Base-by-base conservation (phyloP, 2,888 invertebrate species). In the Augiades crinisus region DNA sequence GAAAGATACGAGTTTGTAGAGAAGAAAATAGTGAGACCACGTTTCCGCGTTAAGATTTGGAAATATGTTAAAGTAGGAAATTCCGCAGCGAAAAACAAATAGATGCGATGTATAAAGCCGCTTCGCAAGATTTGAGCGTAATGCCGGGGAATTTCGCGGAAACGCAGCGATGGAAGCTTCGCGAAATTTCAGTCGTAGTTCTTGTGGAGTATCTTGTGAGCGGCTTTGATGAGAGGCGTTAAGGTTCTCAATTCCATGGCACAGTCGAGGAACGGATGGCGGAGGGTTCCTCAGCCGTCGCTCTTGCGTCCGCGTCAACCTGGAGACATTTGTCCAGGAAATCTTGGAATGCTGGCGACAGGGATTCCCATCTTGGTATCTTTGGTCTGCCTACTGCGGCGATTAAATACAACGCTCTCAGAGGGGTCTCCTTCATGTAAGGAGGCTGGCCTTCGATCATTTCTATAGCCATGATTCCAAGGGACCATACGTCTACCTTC, bases 391-490 rank as follows among this genome's bases (percentile, higher is more conserved):
- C 99, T 56, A 97, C 96, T 0, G 98, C 96, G 0, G 99, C 98
- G 57, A 99, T 99, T 63, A 98, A 90, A 90, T 98, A 99, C 40
- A 99, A 91, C 8, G 99, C 98, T 62, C 96, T 90, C 16, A 98
- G 78, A 0, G 98, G 98, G 0, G 98, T 95, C 80, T 99, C 99
- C 68, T 97, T 95, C 79, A 99, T 92, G 76, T 99, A 99, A 0
- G 99, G 99, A 0, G 99, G 99, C 73, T 98, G 97, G 0, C 99
- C 99, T 76, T 98, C 98, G 45, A 99, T 95, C 90, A 90, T 90
- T 84, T 98, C 98, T 51, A 99, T 97, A 0, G 97, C 97, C 98
- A 99, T 98, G 57, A 99, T 99, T n/a, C 98, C 98, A 51, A 99
- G 90, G 0, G 97, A 97, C 98, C 98, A 97, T 30, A 97, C 95